phyloP scores from a whole-genome alignment of 2,113 vertebrate genomes.

The Motacilla tschutschensis region DNA sequence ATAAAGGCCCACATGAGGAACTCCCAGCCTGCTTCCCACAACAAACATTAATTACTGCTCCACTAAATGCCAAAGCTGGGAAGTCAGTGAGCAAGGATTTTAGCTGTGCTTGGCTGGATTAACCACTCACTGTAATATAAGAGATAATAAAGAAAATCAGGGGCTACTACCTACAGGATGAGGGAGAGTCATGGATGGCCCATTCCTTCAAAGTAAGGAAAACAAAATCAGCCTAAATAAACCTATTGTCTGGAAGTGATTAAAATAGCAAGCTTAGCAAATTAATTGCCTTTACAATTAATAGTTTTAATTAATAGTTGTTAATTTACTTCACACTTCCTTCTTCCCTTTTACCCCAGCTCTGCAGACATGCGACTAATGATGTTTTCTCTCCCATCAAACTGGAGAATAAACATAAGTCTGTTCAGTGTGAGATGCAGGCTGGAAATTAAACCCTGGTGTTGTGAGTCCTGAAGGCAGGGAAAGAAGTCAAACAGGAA shows the following conservation, averaged over 20 bases:
- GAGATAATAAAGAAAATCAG: neutral
- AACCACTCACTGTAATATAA: neutral
- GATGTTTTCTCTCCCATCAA: constrained; percentile 11
- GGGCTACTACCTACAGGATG: neutral
- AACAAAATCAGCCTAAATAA: neutral
- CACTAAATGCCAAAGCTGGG: neutral
- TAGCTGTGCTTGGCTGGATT: neutral
- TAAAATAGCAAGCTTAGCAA: neutral
- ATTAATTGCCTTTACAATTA: neutral
- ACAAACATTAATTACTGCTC: constrained; percentile 42
- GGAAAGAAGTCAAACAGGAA: neutral
- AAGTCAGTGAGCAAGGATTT: neutral
- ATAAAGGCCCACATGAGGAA: constrained; percentile 60
- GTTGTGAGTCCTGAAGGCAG: neutral
- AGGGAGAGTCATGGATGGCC: neutral
- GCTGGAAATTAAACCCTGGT: constrained; percentile 36
- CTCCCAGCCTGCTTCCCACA: neutral
- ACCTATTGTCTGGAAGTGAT: neutral
- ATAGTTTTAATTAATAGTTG: neutral
- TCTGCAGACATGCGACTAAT: neutral
- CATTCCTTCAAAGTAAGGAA: neutral
- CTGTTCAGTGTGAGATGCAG: neutral
- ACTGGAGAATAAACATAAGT: neutral
- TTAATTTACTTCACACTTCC: neutral
- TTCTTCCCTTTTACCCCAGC: neutral